Evolutionary conservation across 2,888 invertebrate species (phyloP).

Genomic region (Autographa pulchrina): DNA sequence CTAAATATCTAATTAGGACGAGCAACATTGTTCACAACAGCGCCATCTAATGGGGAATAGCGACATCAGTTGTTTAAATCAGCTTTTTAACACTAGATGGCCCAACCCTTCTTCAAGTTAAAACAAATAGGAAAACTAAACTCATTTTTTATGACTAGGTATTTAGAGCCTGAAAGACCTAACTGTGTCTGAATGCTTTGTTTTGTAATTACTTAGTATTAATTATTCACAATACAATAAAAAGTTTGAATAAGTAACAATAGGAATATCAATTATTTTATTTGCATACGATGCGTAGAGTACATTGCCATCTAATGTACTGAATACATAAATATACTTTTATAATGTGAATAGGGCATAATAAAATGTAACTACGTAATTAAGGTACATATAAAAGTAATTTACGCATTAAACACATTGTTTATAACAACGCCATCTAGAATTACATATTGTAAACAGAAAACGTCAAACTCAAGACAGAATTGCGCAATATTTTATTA

Average conservation of each 20-base stretch:
- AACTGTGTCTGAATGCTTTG: not conserved
- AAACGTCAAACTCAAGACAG: not conserved
- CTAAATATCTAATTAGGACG: not conserved
- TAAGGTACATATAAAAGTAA: not conserved
- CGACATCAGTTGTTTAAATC: slow-evolving; percentile 21
- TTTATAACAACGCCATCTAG: not conserved
- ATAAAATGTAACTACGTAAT: not conserved
- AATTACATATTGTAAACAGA: not conserved
- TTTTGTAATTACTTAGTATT: not conserved
- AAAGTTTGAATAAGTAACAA: not conserved
- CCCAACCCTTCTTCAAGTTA: not conserved
- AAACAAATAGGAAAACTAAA: too few relatives aligned
- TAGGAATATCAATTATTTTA: not conserved
- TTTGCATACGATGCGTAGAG: not conserved
- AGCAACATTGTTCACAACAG: slow-evolving; percentile 11
- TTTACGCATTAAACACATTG: not conserved
- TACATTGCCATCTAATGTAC: not conserved
- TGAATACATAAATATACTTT: not conserved
- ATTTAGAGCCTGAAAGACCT: not conserved
- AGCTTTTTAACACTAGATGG: slow-evolving; percentile 25
- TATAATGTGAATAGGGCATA: not conserved
- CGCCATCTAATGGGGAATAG: slow-evolving; percentile 61
- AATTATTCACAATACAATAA: not conserved
- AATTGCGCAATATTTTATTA: slow-evolving; percentile 4
- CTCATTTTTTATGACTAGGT: too few relatives aligned